Evolutionary conservation across 2,888 invertebrate genomes (phyloP).

Genomic region (Scotopteryx bipunctaria): DNA sequence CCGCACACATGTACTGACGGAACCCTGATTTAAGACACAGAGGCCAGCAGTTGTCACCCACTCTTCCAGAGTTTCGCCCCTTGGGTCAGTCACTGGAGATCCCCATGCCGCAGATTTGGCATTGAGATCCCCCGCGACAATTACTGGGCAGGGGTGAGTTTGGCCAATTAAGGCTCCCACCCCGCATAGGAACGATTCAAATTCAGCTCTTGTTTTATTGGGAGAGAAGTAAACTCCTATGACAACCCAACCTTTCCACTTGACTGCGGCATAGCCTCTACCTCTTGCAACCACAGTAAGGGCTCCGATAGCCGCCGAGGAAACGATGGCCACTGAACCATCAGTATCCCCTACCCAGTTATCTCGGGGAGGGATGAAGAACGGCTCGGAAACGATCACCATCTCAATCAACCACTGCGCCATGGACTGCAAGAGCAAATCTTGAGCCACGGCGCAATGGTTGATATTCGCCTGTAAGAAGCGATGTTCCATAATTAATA

Average conservation of each 20-base stretch:
- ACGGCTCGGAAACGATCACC: neutral
- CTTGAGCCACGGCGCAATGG: neutral
- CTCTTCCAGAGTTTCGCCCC: neutral
- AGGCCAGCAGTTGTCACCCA: neutral
- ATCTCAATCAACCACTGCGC: neutral
- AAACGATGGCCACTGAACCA: too few species aligned
- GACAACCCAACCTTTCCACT: too few species aligned
- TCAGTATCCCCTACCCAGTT: neutral
- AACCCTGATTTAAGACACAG: neutral
- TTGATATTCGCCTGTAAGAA: neutral
- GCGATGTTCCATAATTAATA: neutral
- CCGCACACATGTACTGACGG: neutral
- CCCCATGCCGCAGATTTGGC: neutral
- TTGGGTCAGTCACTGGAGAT: neutral
- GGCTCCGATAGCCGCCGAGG: neutral
- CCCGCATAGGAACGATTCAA: neutral
- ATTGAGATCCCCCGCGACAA: too few species aligned
- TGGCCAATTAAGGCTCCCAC: neutral
- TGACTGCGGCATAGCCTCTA: neutral
- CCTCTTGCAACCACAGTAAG: neutral
- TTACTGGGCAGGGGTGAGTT: neutral
- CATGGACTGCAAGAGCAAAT: neutral
- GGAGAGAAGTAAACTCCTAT: neutral
- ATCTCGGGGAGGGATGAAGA: neutral
- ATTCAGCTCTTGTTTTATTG: neutral